Evolutionary conservation across 2,797 vertebrate genomes (phyloP), one percentile per base, ranked within the genome.

Genomic region (Neopelma chrysocephalum): DNA sequence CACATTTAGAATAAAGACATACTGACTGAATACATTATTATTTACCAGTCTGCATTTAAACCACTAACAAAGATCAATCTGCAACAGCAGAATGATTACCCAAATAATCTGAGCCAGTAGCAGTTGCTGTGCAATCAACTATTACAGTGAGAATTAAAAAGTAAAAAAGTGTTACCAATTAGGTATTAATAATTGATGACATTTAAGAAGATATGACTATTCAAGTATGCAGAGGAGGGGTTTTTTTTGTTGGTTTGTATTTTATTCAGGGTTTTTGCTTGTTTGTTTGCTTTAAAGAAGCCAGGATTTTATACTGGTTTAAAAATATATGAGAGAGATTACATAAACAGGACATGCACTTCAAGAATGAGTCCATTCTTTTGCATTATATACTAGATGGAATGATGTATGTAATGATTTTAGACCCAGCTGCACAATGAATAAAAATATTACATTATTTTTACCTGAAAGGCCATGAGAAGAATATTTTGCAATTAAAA

Each of bases 401-500:
- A 48, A 88, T 0, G 0, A 70, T 15, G 11, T 29, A 62, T 5
- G 25, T 4, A 69, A 66, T 0, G 2, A 42, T 36, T 82, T 73
- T 34, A 48, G 20, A 64, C 23, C 45, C 12, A 87, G 20, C 4
- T 77, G 32, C 50, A 50, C 25, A 47, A 61, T 31, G 3, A 82
- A 61, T 40, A 61, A 65, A 34, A 83, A n/a, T n/a, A 53, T 12
- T 9, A 48, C 13, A 5, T 15, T 14, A 42, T 50, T 87, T 92
- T 83, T 70, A 83, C n/a, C 45, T 81, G 65, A 50, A 73, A 81
- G 53, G 29, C 20, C 64, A 68, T 3, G 6, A 34, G n/a, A 77
- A 90, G 22, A 83, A 38, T 56, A 87, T 81, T 83, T 66, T 78
- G 61, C 62, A 71, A 50, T 79, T 91, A 89, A 89, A 80, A 81